Percentiles rank a stretch among this genome's conserved stretches.
Evolutionary conservation across 2,113 vertebrate species (phyloP).

Genomic region (Loxodonta africana): DNA sequence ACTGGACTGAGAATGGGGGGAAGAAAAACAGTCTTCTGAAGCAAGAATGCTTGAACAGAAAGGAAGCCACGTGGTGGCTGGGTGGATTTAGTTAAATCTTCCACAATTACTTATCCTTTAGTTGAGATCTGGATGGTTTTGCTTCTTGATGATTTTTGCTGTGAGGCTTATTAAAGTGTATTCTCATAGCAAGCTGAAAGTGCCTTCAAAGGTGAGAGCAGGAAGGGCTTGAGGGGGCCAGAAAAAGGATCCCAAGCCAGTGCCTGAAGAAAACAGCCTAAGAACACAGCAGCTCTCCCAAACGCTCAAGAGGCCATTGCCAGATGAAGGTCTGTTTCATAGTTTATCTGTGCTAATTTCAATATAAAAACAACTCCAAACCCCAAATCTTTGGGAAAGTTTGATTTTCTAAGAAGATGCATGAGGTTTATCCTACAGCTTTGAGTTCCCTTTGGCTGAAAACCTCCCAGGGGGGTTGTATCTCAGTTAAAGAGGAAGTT

Average conservation of each 20-base stretch:
- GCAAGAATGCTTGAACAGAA: background rate
- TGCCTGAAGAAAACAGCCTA: background rate
- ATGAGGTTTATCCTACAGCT: background rate
- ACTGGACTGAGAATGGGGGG: background rate
- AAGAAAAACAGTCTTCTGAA: background rate
- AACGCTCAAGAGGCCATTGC: background rate
- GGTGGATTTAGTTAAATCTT: background rate
- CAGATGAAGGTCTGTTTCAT: background rate
- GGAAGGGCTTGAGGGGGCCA: background rate
- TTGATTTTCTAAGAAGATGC: background rate
- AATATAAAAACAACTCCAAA: background rate
- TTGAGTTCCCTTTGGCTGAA: background rate
- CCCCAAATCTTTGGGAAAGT: background rate
- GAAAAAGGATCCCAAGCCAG: background rate
- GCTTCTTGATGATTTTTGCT: background rate
- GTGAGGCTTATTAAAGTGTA: background rate
- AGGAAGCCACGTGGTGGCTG: background rate
- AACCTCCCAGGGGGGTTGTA: background rate
- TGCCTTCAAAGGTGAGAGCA: background rate
- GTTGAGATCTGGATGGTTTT: background rate
- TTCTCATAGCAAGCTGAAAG: background rate
- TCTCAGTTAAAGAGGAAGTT: background rate
- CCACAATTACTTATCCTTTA: background rate
- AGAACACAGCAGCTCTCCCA: background rate
- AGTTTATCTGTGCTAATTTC: background rate